Evolutionary conservation across 1,140 invertebrate species (phyloP), one percentile per base, ranked within the genome.

Genomic region (Colletes gigas): DNA sequence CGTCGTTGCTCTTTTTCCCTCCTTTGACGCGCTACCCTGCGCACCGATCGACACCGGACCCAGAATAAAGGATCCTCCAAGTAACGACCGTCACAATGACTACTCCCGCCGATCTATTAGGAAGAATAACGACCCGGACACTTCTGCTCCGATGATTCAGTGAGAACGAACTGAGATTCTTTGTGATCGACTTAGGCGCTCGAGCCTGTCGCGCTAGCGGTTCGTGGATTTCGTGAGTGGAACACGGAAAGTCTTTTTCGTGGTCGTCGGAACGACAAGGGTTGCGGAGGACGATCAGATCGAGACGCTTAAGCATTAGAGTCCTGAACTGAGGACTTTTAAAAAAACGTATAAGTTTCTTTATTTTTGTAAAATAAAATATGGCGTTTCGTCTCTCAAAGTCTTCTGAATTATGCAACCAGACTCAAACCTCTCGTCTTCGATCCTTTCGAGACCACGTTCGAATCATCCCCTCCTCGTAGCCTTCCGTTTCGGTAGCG

Each of bases 51-150:
- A 44, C 70, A 30, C 7, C 15, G 52, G 52, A 44, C 19, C n/a
- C 30, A 73, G 57, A 15, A 70, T 10, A 76, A 78, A 73, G 59
- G 65, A 86, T 69, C 81, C 44, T 77, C 70, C 52, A 78, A 79
- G 81, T 85, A 85, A 80, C 83, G 72, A 72, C 71, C 78, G 80
- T 54, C 79, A 88, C 86, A 88, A 88, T 86, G 62, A 68, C 80
- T 30, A 73, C 84, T 86, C 89, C 86, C 87, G 89, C 86, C 83
- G 83, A 88, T 89, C 91, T 92, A 92, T 92, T 92, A 92, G 88
- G 82, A 86, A 82, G 87, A 90, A 89, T 90, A 90, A 92, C 87
- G 86, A 91, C 81, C 82, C n/a, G 76, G 81, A 86, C 80, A 66
- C 73, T 87, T 86, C 81, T 60, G 81, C 72, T 54, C 67, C 78